phyloP scores from a whole-genome alignment of 2,888 invertebrate species.

The Drosophila emarginata region DNA sequence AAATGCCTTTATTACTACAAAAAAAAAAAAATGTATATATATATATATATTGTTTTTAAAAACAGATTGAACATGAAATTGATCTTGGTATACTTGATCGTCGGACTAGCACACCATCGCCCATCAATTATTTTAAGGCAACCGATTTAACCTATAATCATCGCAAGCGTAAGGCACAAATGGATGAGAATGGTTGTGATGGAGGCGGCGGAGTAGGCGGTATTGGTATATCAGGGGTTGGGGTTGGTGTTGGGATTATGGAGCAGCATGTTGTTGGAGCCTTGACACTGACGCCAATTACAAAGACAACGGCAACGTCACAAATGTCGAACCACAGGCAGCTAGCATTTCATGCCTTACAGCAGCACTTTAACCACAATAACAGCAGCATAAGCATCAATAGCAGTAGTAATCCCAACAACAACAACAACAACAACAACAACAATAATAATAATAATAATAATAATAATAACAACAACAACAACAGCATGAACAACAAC shows the following conservation, averaged over 20 bases:
- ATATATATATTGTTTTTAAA: too few species aligned
- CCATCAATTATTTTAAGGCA: slow-evolving; percentile 73
- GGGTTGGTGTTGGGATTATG: slow-evolving; percentile 55
- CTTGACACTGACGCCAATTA: slow-evolving; percentile 68
- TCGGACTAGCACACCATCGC: slow-evolving; percentile 70
- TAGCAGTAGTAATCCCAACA: slow-evolving; percentile 32
- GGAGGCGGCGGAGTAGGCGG: background rate
- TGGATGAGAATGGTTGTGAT: slow-evolving; percentile 55
- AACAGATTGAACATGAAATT: slow-evolving; percentile 75
- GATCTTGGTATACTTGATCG: slow-evolving; percentile 68
- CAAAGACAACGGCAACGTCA: slow-evolving; percentile 33
- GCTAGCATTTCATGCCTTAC: slow-evolving; percentile 70
- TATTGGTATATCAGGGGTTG: background rate
- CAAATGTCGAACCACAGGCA: slow-evolving; percentile 59
- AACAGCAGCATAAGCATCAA: slow-evolving; percentile 33
- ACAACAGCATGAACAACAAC: slow-evolving; percentile 38
- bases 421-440: slow-evolving; percentile 35
- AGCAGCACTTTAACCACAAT: slow-evolving; percentile 69
- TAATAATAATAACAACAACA: slow-evolving; percentile 40
- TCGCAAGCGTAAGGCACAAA: slow-evolving; percentile 64
- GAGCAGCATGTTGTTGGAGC: slow-evolving; percentile 52
- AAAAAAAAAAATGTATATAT: too few species aligned
- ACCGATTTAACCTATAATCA: slow-evolving; percentile 70
- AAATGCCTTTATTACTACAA: background rate
- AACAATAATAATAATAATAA: slow-evolving; percentile 35